A percentile compares a stretch with the other conserved stretches of the same genome.
These are phyloP conservation scores for Macrochelys suwanniensis DNA, from an alignment of 2,797 vertebrate species.

Conservation along the genomic window DNA sequence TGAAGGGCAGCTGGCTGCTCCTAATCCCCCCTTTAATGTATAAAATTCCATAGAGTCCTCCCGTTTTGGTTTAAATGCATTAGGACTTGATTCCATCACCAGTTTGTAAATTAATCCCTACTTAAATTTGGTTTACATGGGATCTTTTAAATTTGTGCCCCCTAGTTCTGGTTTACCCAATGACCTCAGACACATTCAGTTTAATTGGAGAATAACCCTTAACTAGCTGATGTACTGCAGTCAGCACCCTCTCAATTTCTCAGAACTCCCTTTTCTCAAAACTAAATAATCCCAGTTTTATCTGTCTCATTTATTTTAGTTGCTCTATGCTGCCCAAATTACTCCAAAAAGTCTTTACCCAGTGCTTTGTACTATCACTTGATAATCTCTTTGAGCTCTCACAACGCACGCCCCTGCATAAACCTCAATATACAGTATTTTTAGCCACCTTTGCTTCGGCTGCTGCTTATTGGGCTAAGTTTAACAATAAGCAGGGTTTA, in stretches of 20 bases:
- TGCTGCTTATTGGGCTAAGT: not conserved
- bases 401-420: too few relatives aligned
- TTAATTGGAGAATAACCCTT: not conserved
- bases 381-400: not conserved
- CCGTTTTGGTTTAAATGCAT: not conserved
- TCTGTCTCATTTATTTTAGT: not conserved
- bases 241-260: not conserved
- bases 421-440: not conserved
- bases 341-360: too few relatives aligned
- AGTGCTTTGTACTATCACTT: not conserved
- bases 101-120: not conserved
- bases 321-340: not conserved
- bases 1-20: not conserved
- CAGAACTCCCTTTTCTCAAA: not conserved
- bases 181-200: not conserved
- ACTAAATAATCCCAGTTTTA: not conserved
- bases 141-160: not conserved
- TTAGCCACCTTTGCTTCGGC: not conserved
- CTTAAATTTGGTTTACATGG: not conserved
- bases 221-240: not conserved
- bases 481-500: not conserved
- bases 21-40: not conserved
- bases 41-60: not conserved
- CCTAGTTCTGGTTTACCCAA: not conserved
- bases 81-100: not conserved